Base-by-base conservation (phyloP, 2,888 invertebrate species). In the Agrotis puta region DNA sequence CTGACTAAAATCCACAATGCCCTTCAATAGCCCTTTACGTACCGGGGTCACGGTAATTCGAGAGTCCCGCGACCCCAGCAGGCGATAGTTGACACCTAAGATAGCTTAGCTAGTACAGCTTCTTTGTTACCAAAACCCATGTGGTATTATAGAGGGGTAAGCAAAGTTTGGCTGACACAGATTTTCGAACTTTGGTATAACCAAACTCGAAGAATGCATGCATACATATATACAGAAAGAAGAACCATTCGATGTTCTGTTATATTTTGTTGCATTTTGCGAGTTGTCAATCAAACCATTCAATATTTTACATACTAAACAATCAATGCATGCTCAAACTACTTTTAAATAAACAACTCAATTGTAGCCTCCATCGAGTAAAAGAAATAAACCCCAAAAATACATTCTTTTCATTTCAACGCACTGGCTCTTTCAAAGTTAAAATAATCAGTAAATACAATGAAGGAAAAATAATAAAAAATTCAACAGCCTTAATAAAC, bases 351-450 rank as follows among this genome's bases (percentile, higher is more conserved):
- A 7, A 1, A 33, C 7, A 33, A 33, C 5, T 33, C 9, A 33
- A 33, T 7, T 33, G 7, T 33, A 33, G 20, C 18, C 6, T 7
- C n/a, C 3, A 33, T 22, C 20, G 3, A 33, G 14, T 1, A n/a
- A 9, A 18, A 20, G 0, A 14, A 3, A 20, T 11, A 16, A 5
- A 16, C n/a, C 0, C n/a, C 3, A 22, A 43, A 16, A 11, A 24
- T 13, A 48, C 20, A 33, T 5, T 20, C 1, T 14, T 59, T 14
- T 16, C 2, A 64, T 64, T 69, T 64, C 63, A 66, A 83, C 64
- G 63, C 11, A 16, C 53, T 63, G 24, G 62, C 67, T 70, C 64
- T 20, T 85, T 79, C 50, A 70, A 47, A 45, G 6, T 63, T 57
- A 48, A 71, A 79, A 63, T 39, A 2, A 61, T 64, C 58, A 57